phyloP scores from a whole-genome alignment of 2,113 vertebrate genomes.

The Pleuronectes platessa region DNA sequence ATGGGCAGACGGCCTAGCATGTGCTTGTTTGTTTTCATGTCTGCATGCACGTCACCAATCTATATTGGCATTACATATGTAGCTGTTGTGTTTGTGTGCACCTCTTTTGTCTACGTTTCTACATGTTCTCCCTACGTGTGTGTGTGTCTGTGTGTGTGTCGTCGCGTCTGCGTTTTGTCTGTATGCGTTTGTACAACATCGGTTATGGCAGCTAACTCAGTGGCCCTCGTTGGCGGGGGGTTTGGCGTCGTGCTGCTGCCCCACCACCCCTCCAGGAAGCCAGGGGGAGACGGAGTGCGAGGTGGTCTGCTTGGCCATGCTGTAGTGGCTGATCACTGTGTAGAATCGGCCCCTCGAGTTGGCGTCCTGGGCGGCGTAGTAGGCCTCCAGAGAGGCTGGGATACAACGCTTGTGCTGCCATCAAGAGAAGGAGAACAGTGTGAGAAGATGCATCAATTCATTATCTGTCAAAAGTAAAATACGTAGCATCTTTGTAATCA shows the following conservation, averaged over 20 bases:
- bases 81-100: slow-evolving; percentile 40
- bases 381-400: slow-evolving; percentile 95
- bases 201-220: slow-evolving; percentile 72
- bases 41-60: slow-evolving; percentile 72
- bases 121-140: slow-evolving; percentile 40
- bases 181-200: slow-evolving; percentile 24
- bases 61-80: slow-evolving; percentile 36
- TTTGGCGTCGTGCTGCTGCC: slow-evolving; percentile 90
- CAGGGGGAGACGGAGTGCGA: slow-evolving; percentile 95
- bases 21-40: slow-evolving; percentile 57
- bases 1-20: slow-evolving; percentile 47
- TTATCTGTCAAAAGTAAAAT: neutral
- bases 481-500: neutral
- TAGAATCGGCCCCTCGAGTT: slow-evolving; percentile 96
- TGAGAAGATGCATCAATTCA: neutral
- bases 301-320: slow-evolving; percentile 98
- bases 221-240: slow-evolving; percentile 90
- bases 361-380: slow-evolving; percentile 96
- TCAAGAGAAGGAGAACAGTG: neutral
- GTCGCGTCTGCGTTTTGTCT: slow-evolving; percentile 27
- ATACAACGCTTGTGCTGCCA: slow-evolving; percentile 97
- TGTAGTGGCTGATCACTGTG: slow-evolving; percentile 99
- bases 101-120: slow-evolving; percentile 54
- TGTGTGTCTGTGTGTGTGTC: slow-evolving; percentile 1
- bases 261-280: slow-evolving; percentile 87